phyloP scores from a whole-genome alignment of 2,888 invertebrate species.

The Sceliomorpha sp. region DNA sequence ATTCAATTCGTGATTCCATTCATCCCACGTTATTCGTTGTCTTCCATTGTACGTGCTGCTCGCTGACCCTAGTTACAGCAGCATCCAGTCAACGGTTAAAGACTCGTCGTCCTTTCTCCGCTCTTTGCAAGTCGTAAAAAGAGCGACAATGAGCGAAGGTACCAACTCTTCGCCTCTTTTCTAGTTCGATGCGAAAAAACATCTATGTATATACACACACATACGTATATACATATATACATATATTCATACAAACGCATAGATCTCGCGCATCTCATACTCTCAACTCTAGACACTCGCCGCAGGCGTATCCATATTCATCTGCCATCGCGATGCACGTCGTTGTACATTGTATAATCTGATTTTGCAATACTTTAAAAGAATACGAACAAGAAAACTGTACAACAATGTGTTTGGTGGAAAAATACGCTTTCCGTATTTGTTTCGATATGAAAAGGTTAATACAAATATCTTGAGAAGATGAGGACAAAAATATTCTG shows the following conservation, averaged over 20 bases:
- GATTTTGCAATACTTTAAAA: constrained; percentile 5
- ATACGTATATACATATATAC: too few relatives aligned
- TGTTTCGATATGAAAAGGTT: neutral
- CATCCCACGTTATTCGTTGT: too few relatives aligned
- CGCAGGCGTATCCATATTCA: neutral
- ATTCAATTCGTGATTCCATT: too few relatives aligned
- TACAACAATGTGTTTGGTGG: neutral
- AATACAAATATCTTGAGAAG: too few relatives aligned
- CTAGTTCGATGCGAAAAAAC: neutral
- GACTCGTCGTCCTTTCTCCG: neutral
- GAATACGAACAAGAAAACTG: constrained; percentile 4
- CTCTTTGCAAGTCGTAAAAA: neutral
- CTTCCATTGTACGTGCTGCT: too few relatives aligned
- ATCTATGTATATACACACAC: too few relatives aligned
- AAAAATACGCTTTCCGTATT: neutral
- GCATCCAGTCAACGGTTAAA: too few relatives aligned
- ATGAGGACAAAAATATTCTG: too few relatives aligned
- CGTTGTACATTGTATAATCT: constrained; percentile 3
- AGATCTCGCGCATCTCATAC: neutral
- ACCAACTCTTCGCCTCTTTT: neutral
- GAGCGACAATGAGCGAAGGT: neutral
- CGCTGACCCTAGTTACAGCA: too few relatives aligned
- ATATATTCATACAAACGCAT: too few relatives aligned
- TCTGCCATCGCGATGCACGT: neutral
- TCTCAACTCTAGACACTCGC: constrained; percentile 3